Conservation (phyloP, 2,888 invertebrate genomes). For the Xestia sexstrigata region DNA sequence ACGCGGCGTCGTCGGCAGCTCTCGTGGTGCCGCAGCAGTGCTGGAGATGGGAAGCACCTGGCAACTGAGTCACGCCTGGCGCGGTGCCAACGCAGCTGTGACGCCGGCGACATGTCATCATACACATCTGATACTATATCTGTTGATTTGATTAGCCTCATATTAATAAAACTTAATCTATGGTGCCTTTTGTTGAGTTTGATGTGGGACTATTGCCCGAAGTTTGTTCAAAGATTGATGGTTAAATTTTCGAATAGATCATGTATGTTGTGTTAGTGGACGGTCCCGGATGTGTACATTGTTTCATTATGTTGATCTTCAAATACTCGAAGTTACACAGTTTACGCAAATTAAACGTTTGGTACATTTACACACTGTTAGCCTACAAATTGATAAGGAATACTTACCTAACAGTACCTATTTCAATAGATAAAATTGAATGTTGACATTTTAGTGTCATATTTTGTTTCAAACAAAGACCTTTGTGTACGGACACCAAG, state of each 20-base stretch:
- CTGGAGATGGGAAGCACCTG: conserved; percentile 24
- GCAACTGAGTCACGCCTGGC: conserved; percentile 30
- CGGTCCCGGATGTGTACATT: not conserved
- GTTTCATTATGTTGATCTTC: conserved; percentile 3
- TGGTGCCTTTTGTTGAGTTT: not conserved
- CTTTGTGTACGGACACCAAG: not conserved
- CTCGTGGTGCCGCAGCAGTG: not conserved
- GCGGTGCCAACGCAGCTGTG: conserved; percentile 28
- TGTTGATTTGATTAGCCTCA: conserved; percentile 18
- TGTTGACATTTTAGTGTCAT: not conserved
- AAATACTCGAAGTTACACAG: not conserved
- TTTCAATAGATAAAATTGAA: conserved; percentile 1
- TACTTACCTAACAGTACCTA: not conserved
- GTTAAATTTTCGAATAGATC: not conserved
- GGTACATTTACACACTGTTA: not conserved
- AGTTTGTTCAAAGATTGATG: not conserved
- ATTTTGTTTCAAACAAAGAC: conserved; percentile 35
- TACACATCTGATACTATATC: not conserved
- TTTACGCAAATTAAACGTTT: conserved; percentile 1
- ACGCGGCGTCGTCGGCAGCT: conserved; percentile 3
- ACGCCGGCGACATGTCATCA: conserved; percentile 11
- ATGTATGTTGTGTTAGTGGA: no score
- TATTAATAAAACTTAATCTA: not conserved
- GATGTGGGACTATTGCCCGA: no score
- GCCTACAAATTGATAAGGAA: not conserved